Evolutionary conservation across 2,888 invertebrate species (phyloP), one percentile per base, ranked within the genome.

Genomic region (Ectemnius lituratus): DNA sequence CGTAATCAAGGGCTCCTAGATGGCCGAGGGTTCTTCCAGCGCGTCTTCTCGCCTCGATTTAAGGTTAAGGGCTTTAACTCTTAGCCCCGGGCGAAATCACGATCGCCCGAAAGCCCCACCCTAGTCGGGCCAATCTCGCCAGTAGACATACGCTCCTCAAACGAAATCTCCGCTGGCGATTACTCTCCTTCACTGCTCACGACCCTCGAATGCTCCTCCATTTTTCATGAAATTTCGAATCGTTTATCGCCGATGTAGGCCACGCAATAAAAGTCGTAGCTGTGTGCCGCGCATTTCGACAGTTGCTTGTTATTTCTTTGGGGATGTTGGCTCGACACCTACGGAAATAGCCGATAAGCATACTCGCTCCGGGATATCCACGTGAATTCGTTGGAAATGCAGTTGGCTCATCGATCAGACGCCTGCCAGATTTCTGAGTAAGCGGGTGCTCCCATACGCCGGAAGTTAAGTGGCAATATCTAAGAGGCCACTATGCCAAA

Each of bases 1-100:
- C 65, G 62, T 71, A 76, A 76, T 76, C 76, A 71, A 76, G 76
- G 62, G 76, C 56, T 65, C 56, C 70, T 67, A 62, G 66, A 70
- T 76, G 16, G 62, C 47, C 70, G 18, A 75, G 76, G 49, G 76
- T 65, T 62, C 67, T 67, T 65, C 64, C 37, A 8, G 60, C 20
- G 45, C 37, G 23, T 70, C 45, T 52, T 62, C 5, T 62, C 18
- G 20, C 37, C 37, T 37, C 23, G 64, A 47, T 46, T 37, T 59
- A 67, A 61, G 60, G 37, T 60, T 28, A 47, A 72, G 56, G 57
- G 56, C 49, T 45, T 66, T 67, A 47, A 60, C 27, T 62, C 27
- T 14, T 16, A 16, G n/a, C 52, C 16, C 52, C 14, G 52, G 18
- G 45, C 11, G 56, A 13, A 47, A 20, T 57, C 57, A 14, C 20